Evolutionary conservation across 1,140 invertebrate species (phyloP).

Genomic region (Drosophila teissieri): DNA sequence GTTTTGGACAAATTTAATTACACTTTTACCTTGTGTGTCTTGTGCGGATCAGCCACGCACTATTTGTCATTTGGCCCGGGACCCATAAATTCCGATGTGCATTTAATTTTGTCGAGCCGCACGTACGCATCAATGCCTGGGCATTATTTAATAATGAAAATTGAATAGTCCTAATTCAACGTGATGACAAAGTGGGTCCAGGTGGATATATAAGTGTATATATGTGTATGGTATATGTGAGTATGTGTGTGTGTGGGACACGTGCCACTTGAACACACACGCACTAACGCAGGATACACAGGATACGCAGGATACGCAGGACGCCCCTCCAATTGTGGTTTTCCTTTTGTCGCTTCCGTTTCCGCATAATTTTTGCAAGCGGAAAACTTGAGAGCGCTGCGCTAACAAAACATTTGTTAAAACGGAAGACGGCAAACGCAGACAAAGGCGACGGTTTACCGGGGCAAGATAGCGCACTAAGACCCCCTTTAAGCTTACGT

Average conservation of each 20-base stretch:
- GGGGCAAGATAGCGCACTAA: conserved; percentile 34
- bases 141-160: conserved; percentile 83
- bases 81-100: conserved; percentile 59
- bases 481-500: conserved; percentile 74
- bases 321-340: conserved; percentile 74
- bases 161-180: conserved; percentile 78
- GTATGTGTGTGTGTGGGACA: conserved; percentile 28
- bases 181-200: conserved; percentile 61
- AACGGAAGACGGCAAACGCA: conserved; percentile 79
- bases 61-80: conserved; percentile 51
- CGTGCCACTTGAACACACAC: conserved; percentile 55
- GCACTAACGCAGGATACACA: conserved; percentile 10
- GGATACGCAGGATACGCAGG: conserved; percentile 30
- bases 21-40: conserved; percentile 30
- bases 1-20: conserved; percentile 72
- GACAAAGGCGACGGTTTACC: conserved; percentile 27
- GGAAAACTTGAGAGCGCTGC: conserved; percentile 60
- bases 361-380: conserved; percentile 80
- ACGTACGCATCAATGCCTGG: conserved; percentile 57
- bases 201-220: conserved; percentile 21
- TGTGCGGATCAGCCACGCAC: conserved; percentile 51
- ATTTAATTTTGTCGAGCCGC: conserved; percentile 57
- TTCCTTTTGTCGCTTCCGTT: conserved; percentile 80
- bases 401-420: conserved; percentile 82
- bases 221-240: background rate